Evolutionary conservation across 2,888 invertebrate genomes (phyloP), one percentile per base, ranked within the genome.

Genomic region (Phoenoteleia sp.): DNA sequence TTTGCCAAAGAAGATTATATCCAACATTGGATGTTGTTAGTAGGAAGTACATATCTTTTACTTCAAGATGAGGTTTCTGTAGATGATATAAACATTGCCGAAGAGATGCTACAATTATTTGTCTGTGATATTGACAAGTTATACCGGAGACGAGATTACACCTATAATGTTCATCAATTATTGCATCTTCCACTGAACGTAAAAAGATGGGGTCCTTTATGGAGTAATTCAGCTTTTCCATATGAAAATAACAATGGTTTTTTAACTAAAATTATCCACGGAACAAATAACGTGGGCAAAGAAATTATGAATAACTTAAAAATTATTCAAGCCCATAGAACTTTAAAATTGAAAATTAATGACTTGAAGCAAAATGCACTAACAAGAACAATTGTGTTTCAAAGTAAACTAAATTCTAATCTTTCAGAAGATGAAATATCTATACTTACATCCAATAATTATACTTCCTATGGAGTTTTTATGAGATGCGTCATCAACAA

Each of bases 21-120:
- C 0, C 69, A 79, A 19, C 69, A 79, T 36, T 79, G 79, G 79
- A 42, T 76, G 13, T 29, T 79, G 2, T n/a, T 79, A 1, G 77
- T 69, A 13, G 13, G 11, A 9, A 64, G 27, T 2, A 23, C 11
- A 21, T 21, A 56, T 25, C 11, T 66, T 19, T 23, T 74, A 13
- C 33, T 74, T 2, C 29, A 49, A 49, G 33, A 67, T 54, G 1
- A 19, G 15, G 19, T 60, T 6, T 15, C 29, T 1, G 1, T 9
- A n/a, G 60, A 23, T 5, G 72, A 74, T 25, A 7, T 60, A 25
- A 33, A 21, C 19, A 7, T 25, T 25, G 49, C 72, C 11, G 47
- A 72, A 5, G 36, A n/a, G 1, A 4, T 72, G 15, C 21, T 74
- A 17, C n/a, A 74, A 17, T 33, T 15, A 17, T 74, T 62, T 27